Percentiles rank a stretch among this genome's conserved stretches.
Conservation (phyloP, 2,113 vertebrate genomes). For the Ancistrus triradiatus region DNA sequence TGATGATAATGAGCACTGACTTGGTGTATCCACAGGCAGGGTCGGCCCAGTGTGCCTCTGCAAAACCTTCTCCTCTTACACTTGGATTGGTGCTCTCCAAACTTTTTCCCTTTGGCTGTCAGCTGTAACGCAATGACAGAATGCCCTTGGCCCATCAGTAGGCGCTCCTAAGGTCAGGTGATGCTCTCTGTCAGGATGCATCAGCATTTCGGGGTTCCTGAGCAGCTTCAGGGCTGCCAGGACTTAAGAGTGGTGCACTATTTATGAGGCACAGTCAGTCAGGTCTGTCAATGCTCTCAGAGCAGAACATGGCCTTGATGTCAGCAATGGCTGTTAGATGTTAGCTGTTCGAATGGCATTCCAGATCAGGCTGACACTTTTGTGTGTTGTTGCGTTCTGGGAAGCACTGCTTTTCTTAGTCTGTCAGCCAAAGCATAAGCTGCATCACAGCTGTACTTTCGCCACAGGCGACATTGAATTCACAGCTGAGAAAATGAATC, state of each 20-base stretch:
- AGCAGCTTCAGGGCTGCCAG: constrained; percentile 3
- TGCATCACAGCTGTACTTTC: no score
- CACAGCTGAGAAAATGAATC: no score
- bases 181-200: constrained; percentile 51
- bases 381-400: background rate
- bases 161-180: constrained; percentile 50
- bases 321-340: background rate
- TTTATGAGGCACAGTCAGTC: background rate
- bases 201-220: constrained; percentile 36
- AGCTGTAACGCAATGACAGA: background rate
- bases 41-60: no score
- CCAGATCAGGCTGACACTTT: background rate
- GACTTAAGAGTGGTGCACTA: background rate
- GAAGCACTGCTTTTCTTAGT: no score
- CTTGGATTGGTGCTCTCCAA: background rate
- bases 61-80: background rate
- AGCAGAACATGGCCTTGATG: background rate
- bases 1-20: constrained; percentile 45
- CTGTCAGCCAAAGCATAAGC: no score
- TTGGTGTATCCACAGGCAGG: constrained; percentile 56
- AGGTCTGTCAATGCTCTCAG: background rate
- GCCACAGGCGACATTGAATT: no score
- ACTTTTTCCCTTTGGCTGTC: constrained; percentile 1
- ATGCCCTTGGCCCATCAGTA: constrained; percentile 50
- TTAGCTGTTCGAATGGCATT: background rate